phyloP scores from a whole-genome alignment of 2,113 vertebrate species.

The Seriola rivoliana region DNA sequence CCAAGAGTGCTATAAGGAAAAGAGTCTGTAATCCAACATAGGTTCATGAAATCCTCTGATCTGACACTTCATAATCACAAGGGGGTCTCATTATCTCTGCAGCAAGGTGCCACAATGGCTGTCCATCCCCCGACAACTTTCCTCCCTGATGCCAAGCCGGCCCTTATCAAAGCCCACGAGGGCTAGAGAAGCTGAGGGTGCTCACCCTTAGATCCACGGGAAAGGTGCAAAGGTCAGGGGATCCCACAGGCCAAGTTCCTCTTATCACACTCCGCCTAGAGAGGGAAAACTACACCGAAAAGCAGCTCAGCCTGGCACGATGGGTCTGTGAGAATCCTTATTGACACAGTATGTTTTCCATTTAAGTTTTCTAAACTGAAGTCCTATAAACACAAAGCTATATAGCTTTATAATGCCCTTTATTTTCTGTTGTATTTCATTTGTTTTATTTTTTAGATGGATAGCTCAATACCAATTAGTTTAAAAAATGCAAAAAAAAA shows the following conservation, averaged over 20 bases:
- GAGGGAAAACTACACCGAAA: conserved; percentile 20
- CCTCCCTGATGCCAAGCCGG: conserved; percentile 24
- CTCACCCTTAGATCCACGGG: conserved; percentile 20
- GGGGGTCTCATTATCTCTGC: conserved; percentile 62
- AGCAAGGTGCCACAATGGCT: conserved; percentile 29
- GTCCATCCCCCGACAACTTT: conserved; percentile 17
- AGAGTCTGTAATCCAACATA: conserved; percentile 63
- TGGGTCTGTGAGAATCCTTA: background rate
- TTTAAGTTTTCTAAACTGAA: conserved; percentile 15
- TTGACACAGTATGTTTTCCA: background rate
- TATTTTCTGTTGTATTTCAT: background rate
- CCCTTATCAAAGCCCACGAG: conserved; percentile 55
- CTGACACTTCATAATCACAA: conserved; percentile 61
- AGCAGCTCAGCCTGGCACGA: background rate
- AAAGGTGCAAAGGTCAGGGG: conserved; percentile 62
- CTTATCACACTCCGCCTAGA: conserved; percentile 46
- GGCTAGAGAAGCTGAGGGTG: conserved; percentile 23
- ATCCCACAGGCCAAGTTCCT: conserved; percentile 40
- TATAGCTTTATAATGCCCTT: background rate
- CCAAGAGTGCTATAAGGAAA: conserved; percentile 52
- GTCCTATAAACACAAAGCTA: background rate
- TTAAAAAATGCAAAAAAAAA: background rate
- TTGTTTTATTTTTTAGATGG: background rate
- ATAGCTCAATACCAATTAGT: background rate
- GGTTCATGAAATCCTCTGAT: conserved; percentile 67